Percentiles rank a stretch among this genome's conserved stretches.
Conservation (phyloP, 2,888 invertebrate genomes). For the Cacoxenus indagator region DNA sequence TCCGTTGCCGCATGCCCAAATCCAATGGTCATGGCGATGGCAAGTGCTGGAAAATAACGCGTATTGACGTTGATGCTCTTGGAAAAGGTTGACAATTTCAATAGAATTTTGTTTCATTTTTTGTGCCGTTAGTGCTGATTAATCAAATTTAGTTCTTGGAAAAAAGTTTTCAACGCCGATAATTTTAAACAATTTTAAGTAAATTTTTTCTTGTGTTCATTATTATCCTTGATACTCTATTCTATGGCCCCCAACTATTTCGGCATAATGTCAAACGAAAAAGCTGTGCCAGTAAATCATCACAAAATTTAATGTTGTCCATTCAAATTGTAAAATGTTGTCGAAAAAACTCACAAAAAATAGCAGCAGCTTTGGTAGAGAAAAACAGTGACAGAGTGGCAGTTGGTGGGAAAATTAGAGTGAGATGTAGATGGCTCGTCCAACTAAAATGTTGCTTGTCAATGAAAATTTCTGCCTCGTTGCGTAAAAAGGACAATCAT, state of each 20-base stretch:
- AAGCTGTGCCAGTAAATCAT: background rate
- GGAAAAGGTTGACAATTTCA: conserved; percentile 11
- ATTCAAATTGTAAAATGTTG: background rate
- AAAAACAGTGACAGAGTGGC: background rate
- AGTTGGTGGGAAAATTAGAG: background rate
- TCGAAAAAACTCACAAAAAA: background rate
- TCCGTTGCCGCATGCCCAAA: background rate
- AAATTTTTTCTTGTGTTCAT: background rate
- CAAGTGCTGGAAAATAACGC: background rate
- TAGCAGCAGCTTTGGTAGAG: background rate
- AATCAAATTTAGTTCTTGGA: conserved; percentile 5
- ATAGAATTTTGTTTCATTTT: background rate
- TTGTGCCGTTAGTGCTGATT: background rate
- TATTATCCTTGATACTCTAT: background rate
- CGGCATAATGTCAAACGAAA: background rate
- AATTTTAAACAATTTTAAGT: background rate
- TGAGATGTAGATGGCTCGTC: too few relatives aligned
- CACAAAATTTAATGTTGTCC: too few relatives aligned
- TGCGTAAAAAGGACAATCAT: conserved; percentile 21
- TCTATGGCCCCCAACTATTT: background rate
- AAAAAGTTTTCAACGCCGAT: background rate
- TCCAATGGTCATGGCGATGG: background rate
- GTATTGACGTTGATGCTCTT: background rate
- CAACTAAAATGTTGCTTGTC: conserved; percentile 14
- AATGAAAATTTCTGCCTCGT: conserved; percentile 19